Conservation (phyloP, 2,113 vertebrate genomes). For the Osmerus mordax region DNA sequence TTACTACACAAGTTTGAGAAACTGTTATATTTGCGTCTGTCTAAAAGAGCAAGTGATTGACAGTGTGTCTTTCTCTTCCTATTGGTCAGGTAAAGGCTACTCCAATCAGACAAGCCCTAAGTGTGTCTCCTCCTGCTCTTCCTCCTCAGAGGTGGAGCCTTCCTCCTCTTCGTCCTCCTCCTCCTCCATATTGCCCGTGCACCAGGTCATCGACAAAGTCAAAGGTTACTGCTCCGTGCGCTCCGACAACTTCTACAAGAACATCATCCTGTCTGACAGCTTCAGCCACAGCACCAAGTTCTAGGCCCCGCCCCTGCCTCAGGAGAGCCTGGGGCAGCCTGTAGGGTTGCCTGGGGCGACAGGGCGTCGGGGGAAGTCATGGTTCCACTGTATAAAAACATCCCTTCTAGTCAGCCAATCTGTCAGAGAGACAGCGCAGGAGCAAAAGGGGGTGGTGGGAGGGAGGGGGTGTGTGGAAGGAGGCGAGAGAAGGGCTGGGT, state of each 20-base stretch:
- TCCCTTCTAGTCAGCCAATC: conserved; percentile 5
- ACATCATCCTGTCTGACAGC: conserved; percentile 90
- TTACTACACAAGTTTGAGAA: too few species aligned
- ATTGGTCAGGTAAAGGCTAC: conserved; percentile 76
- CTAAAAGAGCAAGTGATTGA: not conserved
- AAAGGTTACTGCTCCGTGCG: conserved; percentile 87
- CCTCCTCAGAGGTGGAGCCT: conserved; percentile 77
- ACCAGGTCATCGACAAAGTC: conserved; percentile 93
- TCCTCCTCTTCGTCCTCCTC: conserved; percentile 65
- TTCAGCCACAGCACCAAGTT: conserved; percentile 92
- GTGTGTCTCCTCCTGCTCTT: conserved; percentile 64
- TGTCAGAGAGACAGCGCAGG: conserved; percentile 20
- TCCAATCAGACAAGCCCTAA: conserved; percentile 76
- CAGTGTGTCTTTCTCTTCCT: not conserved
- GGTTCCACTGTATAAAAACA: conserved; percentile 45
- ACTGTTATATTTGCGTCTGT: too few species aligned
- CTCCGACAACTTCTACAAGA: conserved; percentile 96
- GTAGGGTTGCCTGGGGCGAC: not conserved
- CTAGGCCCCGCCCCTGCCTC: conserved; percentile 48
- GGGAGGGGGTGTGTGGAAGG: not conserved
- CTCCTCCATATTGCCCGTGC: conserved; percentile 87
- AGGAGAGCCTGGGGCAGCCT: too few species aligned
- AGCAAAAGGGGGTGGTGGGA: conserved; percentile 17
- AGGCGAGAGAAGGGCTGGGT: not conserved
- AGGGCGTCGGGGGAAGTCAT: conserved; percentile 16